Evolutionary conservation across 92 coral and sea anemone genomes (phyloP), one percentile per base, ranked within the genome.

Genomic region (Phenganax stokvisi): DNA sequence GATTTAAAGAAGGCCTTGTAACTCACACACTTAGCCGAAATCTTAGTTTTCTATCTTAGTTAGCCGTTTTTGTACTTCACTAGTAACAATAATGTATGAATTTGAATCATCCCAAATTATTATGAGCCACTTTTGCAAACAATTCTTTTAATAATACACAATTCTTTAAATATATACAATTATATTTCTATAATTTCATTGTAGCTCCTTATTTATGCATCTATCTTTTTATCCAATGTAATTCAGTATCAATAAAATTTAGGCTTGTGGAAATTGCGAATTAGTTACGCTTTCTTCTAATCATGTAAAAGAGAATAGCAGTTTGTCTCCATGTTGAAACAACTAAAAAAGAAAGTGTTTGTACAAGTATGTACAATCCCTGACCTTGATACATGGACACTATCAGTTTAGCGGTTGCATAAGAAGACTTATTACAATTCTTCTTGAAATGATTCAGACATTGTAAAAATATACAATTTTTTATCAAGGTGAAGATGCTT

Each of bases 131-230:
- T 8, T 64, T 68, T 68, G 20, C 17, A 53, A 25, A 68, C 13
- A 0, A 68, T 10, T 68, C 29, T 68, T 68, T 28, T 51, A 29
- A 68, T 37, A n/a, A 44, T 68, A 44, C 47, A 68, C 29, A 68
- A 29, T 13, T 64, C 16, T 64, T 12, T 64, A 29, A 6, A 13
- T 68, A 30, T 15, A 68, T 68, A 37, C 16, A 68, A 68, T 3
- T 68, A 68, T 68, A 29, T 68, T 68, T 68, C 53, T 30, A 29
- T 11, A 29, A 20, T 44, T 29, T 29, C 12, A 51, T 30, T 68
- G 73, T 68, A 68, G 20, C 16, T 68, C 17, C 53, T 30, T 68
- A 68, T 64, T 64, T 64, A 68, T 68, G 47, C 37, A 30, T 68
- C 53, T 68, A 68, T 37, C 0, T 68, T 31, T 64, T 68, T 6